Percentiles rank a stretch among this genome's conserved stretches.
Conservation (phyloP, 1,140 invertebrate genomes). For the Chionoecetes opilio region DNA sequence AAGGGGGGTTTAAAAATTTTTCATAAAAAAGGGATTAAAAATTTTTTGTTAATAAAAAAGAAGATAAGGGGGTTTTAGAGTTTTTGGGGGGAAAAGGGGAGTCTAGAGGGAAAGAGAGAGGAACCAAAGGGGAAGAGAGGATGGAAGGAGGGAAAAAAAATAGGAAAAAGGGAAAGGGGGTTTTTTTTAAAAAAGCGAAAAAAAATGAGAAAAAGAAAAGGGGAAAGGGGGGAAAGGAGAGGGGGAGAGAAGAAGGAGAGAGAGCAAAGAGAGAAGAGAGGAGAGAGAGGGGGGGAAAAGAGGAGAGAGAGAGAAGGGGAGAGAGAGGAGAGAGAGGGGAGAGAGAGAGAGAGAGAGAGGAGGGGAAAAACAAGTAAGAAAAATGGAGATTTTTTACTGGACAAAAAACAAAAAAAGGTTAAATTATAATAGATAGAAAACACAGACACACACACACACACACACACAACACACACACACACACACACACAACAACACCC, state of each 20-base stretch:
- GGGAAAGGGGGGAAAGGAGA: too few relatives aligned
- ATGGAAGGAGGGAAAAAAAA: too few relatives aligned
- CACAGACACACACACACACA: too few relatives aligned
- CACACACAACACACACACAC: too few relatives aligned
- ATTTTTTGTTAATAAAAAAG: too few relatives aligned
- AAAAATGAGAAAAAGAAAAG: not conserved
- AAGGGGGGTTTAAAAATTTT: too few relatives aligned
- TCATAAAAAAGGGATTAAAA: too few relatives aligned
- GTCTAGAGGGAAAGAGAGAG: too few relatives aligned
- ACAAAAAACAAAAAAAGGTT: not conserved
- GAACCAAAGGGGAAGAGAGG: too few relatives aligned
- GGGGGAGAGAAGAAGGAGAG: not conserved
- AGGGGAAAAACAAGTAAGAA: not conserved
- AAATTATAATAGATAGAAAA: not conserved
- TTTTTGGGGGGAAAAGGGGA: too few relatives aligned
- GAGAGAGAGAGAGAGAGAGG: not conserved
- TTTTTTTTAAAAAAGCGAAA: not conserved
- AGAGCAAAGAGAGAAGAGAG: not conserved
- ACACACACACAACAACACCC: too few relatives aligned
- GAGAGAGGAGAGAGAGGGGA: not conserved
- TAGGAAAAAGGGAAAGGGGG: not conserved
- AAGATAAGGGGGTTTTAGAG: too few relatives aligned
- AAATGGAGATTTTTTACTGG: not conserved
- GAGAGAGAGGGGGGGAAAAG: not conserved
- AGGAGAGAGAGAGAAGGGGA: not conserved